These are phyloP conservation scores for Phoenoteleia sp. DNA, from an alignment of 2,888 invertebrate genomes.

Conservation along the genomic window DNA sequence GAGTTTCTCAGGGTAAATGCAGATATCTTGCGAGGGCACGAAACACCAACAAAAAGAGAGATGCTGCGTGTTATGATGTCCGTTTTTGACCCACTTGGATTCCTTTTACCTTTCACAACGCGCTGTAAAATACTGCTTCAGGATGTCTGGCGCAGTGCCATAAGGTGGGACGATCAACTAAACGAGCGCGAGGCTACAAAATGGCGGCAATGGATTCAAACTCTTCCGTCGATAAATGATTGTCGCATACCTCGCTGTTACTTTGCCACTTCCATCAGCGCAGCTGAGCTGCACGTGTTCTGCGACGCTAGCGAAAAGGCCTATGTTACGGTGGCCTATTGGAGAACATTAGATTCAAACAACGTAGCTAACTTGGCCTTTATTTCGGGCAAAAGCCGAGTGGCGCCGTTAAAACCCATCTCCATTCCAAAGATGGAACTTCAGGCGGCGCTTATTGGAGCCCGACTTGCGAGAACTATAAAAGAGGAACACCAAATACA, in stretches of 20 bases:
- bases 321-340: slow-evolving; percentile 9
- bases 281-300: slow-evolving; percentile 4
- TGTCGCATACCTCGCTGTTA: slow-evolving; percentile 34
- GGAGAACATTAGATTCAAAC: neutral
- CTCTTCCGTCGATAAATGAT: no score
- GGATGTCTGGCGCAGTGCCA: slow-evolving; percentile 74
- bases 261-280: slow-evolving; percentile 22
- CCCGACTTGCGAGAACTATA: slow-evolving; percentile 13
- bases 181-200: slow-evolving; percentile 30
- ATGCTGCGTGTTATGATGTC: slow-evolving; percentile 75
- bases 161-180: slow-evolving; percentile 71
- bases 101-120: slow-evolving; percentile 73
- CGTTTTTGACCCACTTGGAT: slow-evolving; percentile 79
- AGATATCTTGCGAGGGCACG: no score
- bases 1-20: no score
- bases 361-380: neutral
- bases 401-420: slow-evolving; percentile 24
- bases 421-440: slow-evolving; percentile 41
- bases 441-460: slow-evolving; percentile 9
- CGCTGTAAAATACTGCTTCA: slow-evolving; percentile 76
- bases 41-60: slow-evolving; percentile 67
- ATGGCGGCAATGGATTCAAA: slow-evolving; percentile 76
- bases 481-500: neutral
- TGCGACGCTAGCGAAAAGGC: slow-evolving; percentile 11
- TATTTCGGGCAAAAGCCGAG: neutral